Conservation (phyloP, 2,113 vertebrate genomes). For the Chelonoidis abingdonii region DNA sequence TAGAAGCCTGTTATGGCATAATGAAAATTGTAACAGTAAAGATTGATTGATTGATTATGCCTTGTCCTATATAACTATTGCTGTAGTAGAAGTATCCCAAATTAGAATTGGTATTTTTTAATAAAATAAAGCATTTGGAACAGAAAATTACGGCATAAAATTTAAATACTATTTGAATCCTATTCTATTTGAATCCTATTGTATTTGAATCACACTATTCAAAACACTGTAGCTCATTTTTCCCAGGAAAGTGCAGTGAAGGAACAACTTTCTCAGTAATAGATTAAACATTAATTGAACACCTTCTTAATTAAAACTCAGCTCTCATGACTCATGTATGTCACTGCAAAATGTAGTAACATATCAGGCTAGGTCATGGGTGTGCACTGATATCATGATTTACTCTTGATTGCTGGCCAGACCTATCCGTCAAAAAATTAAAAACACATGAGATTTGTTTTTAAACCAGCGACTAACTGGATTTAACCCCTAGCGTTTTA, state of each 20-base stretch:
- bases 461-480: slow-evolving; percentile 23
- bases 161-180: background rate
- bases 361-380: slow-evolving; percentile 27
- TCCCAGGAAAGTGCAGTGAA: background rate
- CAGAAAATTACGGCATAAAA: background rate
- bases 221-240: background rate
- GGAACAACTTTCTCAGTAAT: background rate
- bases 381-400: slow-evolving; percentile 45
- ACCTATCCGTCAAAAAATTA: slow-evolving; percentile 64
- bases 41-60: background rate
- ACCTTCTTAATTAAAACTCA: slow-evolving; percentile 47
- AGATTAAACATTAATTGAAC: slow-evolving; percentile 32
- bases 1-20: slow-evolving; percentile 34
- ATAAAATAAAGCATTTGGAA: background rate
- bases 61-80: slow-evolving; percentile 23
- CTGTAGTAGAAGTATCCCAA: background rate
- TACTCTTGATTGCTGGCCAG: slow-evolving; percentile 59
- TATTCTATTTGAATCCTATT: background rate
- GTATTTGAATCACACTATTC: background rate
- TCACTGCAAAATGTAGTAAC: slow-evolving; percentile 26
- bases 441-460: slow-evolving; percentile 57
- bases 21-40: background rate
- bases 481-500: slow-evolving; percentile 51
- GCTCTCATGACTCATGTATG: slow-evolving; percentile 38
- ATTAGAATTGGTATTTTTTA: background rate